Evolutionary conservation across 2,888 invertebrate species (phyloP).

Genomic region (Aphodius sticticus): DNA sequence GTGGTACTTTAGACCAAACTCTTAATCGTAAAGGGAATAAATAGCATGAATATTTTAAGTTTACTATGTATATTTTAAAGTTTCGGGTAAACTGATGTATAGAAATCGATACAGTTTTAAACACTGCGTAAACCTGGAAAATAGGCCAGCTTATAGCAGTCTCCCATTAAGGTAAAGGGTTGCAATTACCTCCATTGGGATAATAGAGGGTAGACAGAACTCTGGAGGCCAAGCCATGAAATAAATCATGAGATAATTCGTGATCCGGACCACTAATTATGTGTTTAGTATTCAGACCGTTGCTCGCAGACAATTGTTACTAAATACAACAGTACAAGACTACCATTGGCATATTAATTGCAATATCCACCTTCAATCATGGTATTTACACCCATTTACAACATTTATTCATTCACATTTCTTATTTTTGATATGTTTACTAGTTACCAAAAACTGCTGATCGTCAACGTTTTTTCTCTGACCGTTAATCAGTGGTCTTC

Average conservation of each 20-base stretch:
- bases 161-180: neutral
- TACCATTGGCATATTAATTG: neutral
- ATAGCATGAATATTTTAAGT: too few relatives aligned
- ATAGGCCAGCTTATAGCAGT: neutral
- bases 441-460: too few relatives aligned
- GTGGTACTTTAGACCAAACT: slow-evolving; percentile 5
- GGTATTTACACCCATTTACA: neutral
- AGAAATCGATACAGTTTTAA: neutral
- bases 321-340: neutral
- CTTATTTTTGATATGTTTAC: too few relatives aligned
- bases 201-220: neutral
- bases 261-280: neutral
- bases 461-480: too few relatives aligned
- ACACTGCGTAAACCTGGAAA: neutral
- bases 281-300: neutral
- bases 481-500: too few relatives aligned
- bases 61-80: too few relatives aligned
- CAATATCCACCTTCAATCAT: neutral
- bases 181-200: neutral
- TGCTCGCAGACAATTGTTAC: neutral
- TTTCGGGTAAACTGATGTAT: too few relatives aligned
- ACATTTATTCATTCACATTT: too few relatives aligned
- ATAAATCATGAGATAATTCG: slow-evolving; percentile 4
- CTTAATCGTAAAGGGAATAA: too few relatives aligned
- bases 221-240: neutral